Conservation (phyloP, 1,140 invertebrate species). For the Diabrotica virgifera region DNA sequence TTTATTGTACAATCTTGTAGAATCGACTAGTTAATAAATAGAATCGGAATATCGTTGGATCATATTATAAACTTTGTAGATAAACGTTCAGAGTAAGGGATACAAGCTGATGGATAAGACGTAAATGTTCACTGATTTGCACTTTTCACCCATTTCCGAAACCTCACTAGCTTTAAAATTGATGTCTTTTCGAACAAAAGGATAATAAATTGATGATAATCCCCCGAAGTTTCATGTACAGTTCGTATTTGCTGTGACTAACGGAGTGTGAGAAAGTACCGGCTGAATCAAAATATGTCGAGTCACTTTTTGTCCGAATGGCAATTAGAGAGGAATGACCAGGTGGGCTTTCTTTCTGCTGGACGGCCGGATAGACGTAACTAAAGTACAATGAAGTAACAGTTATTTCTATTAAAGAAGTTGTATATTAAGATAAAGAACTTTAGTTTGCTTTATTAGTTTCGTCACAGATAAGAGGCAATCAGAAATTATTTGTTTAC, state of each 20-base stretch:
- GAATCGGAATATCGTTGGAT: no score
- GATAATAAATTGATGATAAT: constrained; percentile 20
- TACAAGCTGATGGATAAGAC: constrained; percentile 1
- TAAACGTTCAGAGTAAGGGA: neutral
- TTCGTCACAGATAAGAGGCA: no score
- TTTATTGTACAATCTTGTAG: no score
- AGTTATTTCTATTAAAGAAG: neutral
- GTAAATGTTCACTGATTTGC: constrained; percentile 12
- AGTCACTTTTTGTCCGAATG: constrained; percentile 2
- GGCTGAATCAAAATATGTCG: neutral
- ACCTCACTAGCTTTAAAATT: constrained; percentile 17
- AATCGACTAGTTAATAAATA: no score
- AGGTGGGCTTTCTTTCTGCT: neutral
- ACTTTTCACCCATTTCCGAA: constrained; percentile 6
- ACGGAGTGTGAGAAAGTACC: constrained; percentile 20
- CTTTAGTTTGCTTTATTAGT: neutral
- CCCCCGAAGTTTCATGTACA: constrained; percentile 9
- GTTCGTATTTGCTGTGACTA: constrained; percentile 19
- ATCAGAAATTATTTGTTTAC: no score
- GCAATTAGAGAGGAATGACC: constrained; percentile 1
- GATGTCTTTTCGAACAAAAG: constrained; percentile 15
- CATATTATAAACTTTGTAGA: no score
- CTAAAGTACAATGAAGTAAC: neutral
- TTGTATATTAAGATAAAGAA: neutral
- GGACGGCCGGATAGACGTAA: neutral